A percentile compares a stretch with the other conserved stretches of the same genome.
Conservation (phyloP, 92 coral and sea anemone genomes). For the Hydrozoanthus gracilis region DNA sequence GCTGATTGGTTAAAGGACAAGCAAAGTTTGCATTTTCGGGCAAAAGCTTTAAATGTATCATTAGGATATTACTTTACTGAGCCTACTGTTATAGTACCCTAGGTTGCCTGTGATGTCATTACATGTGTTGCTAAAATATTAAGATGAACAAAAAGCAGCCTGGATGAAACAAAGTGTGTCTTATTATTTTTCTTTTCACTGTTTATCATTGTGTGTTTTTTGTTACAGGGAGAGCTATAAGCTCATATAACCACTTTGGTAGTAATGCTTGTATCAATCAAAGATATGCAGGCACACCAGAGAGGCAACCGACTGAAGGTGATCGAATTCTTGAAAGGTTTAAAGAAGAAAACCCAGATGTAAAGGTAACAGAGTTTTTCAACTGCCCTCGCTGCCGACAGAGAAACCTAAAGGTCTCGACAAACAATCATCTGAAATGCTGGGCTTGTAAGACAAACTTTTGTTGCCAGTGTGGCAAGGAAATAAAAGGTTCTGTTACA, state of each 20-base stretch:
- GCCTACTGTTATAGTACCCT: too few species aligned
- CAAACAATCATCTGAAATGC: slow-evolving; percentile 83
- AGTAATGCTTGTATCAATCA: not conserved
- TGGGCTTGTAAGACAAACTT: slow-evolving; percentile 93
- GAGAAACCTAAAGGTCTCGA: slow-evolving; percentile 76
- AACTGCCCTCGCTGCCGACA: slow-evolving; percentile 89
- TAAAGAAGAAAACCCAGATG: slow-evolving; percentile 56
- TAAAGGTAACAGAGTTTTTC: slow-evolving; percentile 39
- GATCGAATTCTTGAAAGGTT: slow-evolving; percentile 59
- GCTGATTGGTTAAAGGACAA: too few species aligned
- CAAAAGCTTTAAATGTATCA: too few species aligned
- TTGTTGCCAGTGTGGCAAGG: slow-evolving; percentile 88
- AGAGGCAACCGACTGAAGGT: slow-evolving; percentile 70
- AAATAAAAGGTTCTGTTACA: slow-evolving; percentile 58
- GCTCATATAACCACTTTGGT: slow-evolving; percentile 76
- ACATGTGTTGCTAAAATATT: too few species aligned
- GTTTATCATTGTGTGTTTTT: not conserved
- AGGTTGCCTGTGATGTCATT: too few species aligned
- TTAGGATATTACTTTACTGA: too few species aligned
- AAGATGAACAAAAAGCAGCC: too few species aligned
- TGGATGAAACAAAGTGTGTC: too few species aligned
- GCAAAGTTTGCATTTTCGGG: too few species aligned
- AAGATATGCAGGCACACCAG: slow-evolving; percentile 4
- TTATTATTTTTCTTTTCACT: too few species aligned
- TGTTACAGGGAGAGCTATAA: slow-evolving; percentile 69